phyloP scores from a whole-genome alignment of 1,140 invertebrate species.

The roundworm (Caenorhabditis elegans) region DNA sequence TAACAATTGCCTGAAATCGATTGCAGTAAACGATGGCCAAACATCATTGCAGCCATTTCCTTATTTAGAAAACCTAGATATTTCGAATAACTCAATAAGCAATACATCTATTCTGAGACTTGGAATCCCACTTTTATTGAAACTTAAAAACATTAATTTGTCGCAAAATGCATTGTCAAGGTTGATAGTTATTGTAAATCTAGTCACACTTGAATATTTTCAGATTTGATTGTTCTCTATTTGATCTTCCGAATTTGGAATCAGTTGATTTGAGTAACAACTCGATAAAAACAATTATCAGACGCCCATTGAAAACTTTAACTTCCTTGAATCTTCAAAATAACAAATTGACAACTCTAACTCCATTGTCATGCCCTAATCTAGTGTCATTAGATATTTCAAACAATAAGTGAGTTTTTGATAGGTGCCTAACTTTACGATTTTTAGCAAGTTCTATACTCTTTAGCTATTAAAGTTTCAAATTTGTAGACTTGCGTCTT shows the following conservation, averaged over 20 bases:
- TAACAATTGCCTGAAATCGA: slow-evolving; percentile 5
- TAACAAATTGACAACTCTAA: neutral
- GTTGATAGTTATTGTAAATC: neutral
- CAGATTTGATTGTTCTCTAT: neutral
- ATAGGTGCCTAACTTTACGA: too few species aligned
- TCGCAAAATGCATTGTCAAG: neutral
- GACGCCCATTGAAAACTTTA: neutral
- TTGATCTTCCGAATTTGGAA: neutral
- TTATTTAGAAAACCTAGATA: neutral
- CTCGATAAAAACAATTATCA: neutral
- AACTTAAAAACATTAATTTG: neutral
- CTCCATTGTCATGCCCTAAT: neutral
- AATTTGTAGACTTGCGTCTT: neutral
- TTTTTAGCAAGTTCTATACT: too few species aligned
- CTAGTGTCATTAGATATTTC: neutral
- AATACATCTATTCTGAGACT: neutral
- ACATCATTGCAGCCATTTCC: neutral
- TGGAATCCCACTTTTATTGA: neutral
- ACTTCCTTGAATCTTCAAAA: neutral
- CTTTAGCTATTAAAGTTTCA: too few species aligned
- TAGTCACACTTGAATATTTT: neutral
- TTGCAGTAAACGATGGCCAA: neutral
- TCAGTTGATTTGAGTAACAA: slow-evolving; percentile 11
- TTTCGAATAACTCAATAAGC: neutral
- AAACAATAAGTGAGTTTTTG: neutral